Percentiles rank a stretch among this genome's conserved stretches.
Evolutionary conservation across 2,797 vertebrate species (phyloP).

Genomic region (Brotula barbata): DNA sequence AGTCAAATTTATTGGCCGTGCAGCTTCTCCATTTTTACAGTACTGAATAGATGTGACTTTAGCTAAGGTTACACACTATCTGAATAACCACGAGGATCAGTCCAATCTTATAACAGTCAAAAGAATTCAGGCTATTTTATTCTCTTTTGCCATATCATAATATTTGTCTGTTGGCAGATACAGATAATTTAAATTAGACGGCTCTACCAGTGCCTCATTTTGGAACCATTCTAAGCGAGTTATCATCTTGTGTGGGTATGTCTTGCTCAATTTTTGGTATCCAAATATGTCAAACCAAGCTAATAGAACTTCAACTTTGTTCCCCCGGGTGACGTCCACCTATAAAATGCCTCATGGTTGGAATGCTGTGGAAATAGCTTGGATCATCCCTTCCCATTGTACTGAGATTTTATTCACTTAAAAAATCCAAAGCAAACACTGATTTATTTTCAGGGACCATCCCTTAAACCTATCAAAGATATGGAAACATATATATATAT

Average conservation of each 20-base stretch:
- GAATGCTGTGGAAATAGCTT: too few species aligned
- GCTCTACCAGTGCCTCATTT: too few species aligned
- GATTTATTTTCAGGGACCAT: too few species aligned
- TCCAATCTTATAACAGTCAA: slow-evolving; percentile 41
- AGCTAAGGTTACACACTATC: slow-evolving; percentile 26
- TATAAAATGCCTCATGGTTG: slow-evolving; percentile 59
- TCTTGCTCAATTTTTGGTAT: slow-evolving; percentile 28
- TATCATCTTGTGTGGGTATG: neutral
- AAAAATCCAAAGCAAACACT: too few species aligned
- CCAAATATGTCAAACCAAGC: slow-evolving; percentile 45
- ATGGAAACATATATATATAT: too few species aligned
- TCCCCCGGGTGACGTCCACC: slow-evolving; percentile 45
- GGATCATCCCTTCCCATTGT: too few species aligned
- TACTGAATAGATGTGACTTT: neutral
- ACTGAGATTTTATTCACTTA: too few species aligned
- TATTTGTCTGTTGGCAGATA: slow-evolving; percentile 32
- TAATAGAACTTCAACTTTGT: slow-evolving; percentile 55
- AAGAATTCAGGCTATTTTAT: slow-evolving; percentile 44
- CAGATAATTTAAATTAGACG: slow-evolving; percentile 49
- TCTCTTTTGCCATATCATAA: too few species aligned
- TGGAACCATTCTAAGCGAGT: too few species aligned
- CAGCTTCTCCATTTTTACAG: slow-evolving; percentile 9
- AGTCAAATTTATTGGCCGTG: slow-evolving; percentile 5
- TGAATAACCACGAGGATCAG: slow-evolving; percentile 17
- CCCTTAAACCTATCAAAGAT: too few species aligned